Conservation (phyloP, 1,140 invertebrate species). For the Ceratina japonica region DNA sequence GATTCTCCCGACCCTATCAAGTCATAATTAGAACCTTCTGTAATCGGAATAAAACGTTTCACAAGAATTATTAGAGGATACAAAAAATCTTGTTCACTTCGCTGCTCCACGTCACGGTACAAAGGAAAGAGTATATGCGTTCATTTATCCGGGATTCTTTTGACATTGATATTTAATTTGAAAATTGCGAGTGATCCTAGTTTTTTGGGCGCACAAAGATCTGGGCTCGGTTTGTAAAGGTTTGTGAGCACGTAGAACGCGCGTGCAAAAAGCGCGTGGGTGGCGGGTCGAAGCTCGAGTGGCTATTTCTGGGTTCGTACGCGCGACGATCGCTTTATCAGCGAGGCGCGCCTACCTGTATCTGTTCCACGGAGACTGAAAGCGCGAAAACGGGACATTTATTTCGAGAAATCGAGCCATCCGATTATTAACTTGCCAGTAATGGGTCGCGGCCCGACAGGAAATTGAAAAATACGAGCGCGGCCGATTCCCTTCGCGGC, state of each 20-base stretch:
- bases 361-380: conserved; percentile 1
- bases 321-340: conserved; percentile 44
- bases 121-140: too few species aligned
- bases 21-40: conserved; percentile 5
- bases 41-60: neutral
- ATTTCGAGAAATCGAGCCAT: conserved; percentile 35
- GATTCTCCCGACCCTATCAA: neutral
- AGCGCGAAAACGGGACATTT: conserved; percentile 43
- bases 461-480: conserved; percentile 40
- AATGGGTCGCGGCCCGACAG: conserved; percentile 16
- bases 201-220: too few species aligned
- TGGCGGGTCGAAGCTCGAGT: conserved; percentile 16
- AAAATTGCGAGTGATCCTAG: neutral
- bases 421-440: conserved; percentile 34
- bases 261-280: neutral
- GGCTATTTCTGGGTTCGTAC: conserved; percentile 33
- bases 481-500: conserved; percentile 12
- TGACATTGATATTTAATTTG: too few species aligned
- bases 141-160: too few species aligned
- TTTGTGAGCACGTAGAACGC: neutral
- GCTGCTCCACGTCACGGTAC: too few species aligned
- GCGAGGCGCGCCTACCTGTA: neutral
- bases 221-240: too few species aligned
- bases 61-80: too few species aligned
- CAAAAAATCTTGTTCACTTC: too few species aligned